Conservation (phyloP, 1,140 invertebrate species). For the Drosophila ambigua region DNA sequence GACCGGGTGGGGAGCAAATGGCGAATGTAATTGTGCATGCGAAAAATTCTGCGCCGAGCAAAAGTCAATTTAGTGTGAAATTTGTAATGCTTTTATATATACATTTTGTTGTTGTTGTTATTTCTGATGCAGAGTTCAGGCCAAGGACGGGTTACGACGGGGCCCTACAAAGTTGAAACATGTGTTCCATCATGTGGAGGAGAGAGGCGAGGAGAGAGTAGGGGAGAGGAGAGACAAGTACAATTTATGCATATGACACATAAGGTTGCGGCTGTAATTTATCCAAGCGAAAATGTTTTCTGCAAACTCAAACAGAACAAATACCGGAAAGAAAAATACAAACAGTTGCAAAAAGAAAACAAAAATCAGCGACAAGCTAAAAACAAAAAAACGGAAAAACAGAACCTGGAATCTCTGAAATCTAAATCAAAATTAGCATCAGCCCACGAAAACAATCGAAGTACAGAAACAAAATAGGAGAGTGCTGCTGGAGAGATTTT, state of each 20-base stretch:
- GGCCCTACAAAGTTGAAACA: conserved; percentile 47
- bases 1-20: conserved; percentile 1
- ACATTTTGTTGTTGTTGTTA: conserved; percentile 3
- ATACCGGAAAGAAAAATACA: too few species aligned
- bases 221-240: conserved; percentile 17
- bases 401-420: conserved; percentile 6
- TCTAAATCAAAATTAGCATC: not conserved
- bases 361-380: conserved; percentile 9
- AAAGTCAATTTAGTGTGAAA: conserved; percentile 81
- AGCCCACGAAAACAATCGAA: conserved; percentile 53
- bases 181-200: conserved; percentile 43
- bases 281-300: conserved; percentile 29
- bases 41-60: conserved; percentile 49
- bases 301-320: conserved; percentile 30
- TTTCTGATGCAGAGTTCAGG: not conserved
- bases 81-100: conserved; percentile 52
- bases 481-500: not conserved
- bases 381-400: not conserved
- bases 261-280: conserved; percentile 48
- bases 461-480: conserved; percentile 2
- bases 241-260: conserved; percentile 64
- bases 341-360: conserved; percentile 12
- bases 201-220: conserved; percentile 44
- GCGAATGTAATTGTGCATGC: conserved; percentile 73
- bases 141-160: not conserved